Percentiles rank a stretch among this genome's conserved stretches.
Conservation (phyloP, 2,888 invertebrate species). For the Epistrophella euchroma region DNA sequence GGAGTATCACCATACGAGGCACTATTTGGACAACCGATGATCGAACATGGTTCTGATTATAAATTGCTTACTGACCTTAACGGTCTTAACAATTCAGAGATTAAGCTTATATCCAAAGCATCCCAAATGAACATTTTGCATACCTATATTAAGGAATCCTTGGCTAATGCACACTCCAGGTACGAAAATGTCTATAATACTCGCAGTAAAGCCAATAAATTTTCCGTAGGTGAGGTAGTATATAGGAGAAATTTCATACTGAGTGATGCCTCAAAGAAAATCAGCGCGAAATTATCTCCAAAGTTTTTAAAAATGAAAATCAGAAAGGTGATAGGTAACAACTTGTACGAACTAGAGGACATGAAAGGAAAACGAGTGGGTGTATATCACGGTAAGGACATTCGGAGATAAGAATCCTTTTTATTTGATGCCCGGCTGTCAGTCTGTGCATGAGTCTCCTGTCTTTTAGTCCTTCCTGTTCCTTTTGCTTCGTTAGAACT, state of each 20-base stretch:
- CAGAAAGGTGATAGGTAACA: too few species aligned
- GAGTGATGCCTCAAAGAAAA: too few species aligned
- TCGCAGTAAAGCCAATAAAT: neutral
- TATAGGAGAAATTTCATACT: too few species aligned
- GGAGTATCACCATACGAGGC: slow-evolving; percentile 33
- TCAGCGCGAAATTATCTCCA: too few species aligned
- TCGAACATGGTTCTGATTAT: slow-evolving; percentile 15
- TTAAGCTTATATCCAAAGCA: neutral
- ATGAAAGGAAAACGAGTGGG: too few species aligned
- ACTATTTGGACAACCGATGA: slow-evolving; percentile 17
- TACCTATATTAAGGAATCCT: neutral
- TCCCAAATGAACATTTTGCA: neutral
- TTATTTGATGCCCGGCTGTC: too few species aligned
- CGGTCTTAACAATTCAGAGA: neutral
- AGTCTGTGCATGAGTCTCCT: neutral
- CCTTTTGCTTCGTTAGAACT: too few species aligned
- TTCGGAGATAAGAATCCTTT: too few species aligned
- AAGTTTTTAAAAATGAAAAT: too few species aligned
- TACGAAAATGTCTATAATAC: slow-evolving; percentile 17
- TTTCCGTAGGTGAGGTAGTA: too few species aligned
- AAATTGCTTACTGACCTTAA: neutral
- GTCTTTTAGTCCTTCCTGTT: neutral
- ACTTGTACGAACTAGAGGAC: too few species aligned
- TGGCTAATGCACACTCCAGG: neutral
- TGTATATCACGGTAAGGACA: too few species aligned